Evolutionary conservation across 2,888 invertebrate genomes (phyloP), one percentile per base, ranked within the genome.

Genomic region (Ornithoptera alexandrae): DNA sequence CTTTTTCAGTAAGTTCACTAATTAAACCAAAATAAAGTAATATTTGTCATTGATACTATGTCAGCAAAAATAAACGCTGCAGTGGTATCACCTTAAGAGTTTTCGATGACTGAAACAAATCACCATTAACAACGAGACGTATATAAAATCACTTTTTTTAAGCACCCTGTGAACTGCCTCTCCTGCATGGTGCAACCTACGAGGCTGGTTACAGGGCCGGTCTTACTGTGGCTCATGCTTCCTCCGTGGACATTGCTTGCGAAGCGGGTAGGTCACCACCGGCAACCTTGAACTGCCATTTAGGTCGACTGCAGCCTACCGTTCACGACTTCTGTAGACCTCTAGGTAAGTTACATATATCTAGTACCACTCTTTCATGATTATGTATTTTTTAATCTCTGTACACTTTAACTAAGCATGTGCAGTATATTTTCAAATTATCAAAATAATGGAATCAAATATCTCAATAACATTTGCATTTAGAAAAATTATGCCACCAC

Each of bases 151-250:
- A 30, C 60, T 20, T 69, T 71, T 30, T 61, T 68, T 62, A 68
- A 95, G 95, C 95, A 0, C 95, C 96, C 0, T 96, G 96, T 76
- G 94, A 94, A 75, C 88, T 96, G 5, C 96, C 96, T 0, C 88
- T 93, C 6, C 94, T 96, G 20, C 87, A 93, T 63, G 93, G 95
- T 65, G 96, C 96, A 0, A 94, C 94, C n/a, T 96, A 96, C 84
- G 94, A 96, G 80, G 95, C 94, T 0, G 97, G 97, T 0, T 97
- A 97, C 86, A 90, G 97, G 61, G 94, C 96, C 1, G 97, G 97
- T 0, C 92, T 97, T 7, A 96, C 96, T 0, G 96, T 97, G 36
- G 96, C 96, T 0, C 97, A 97, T 78, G 97, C 96, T 0, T 96
- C 96, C 0, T 95, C 95, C 1, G 96, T 97, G 12, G 94, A 94